These are phyloP conservation scores for Lepilemur ruficaudatus DNA, from an alignment of 2,797 vertebrate species.

Conservation along the genomic window DNA sequence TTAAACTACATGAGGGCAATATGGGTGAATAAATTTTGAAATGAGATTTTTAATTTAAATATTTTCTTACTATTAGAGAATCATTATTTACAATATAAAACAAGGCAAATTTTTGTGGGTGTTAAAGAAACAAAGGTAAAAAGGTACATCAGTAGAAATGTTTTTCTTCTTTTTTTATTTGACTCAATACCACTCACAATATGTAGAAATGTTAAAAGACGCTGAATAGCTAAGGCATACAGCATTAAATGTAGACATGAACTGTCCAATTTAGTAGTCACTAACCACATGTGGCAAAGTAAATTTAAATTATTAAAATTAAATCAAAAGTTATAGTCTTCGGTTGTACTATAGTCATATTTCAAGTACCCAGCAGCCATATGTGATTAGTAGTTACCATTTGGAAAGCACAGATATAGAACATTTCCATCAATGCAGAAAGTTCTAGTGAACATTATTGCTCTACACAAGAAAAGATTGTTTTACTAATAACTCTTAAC, in stretches of 20 bases:
- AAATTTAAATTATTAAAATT: slow-evolving; percentile 11
- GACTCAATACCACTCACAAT: too few relatives aligned
- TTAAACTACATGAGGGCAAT: slow-evolving; percentile 50
- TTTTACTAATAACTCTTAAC: neutral
- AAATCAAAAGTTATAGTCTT: neutral
- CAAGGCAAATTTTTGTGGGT: neutral
- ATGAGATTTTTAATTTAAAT: slow-evolving; percentile 19
- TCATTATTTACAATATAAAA: neutral
- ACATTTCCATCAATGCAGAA: neutral
- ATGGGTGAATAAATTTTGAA: slow-evolving; percentile 44
- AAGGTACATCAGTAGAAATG: neutral
- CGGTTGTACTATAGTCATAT: neutral
- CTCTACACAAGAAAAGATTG: neutral
- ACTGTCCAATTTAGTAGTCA: neutral
- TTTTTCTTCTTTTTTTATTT: neutral
- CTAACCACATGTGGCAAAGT: neutral
- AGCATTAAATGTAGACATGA: neutral
- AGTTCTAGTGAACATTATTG: neutral
- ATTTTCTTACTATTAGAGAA: slow-evolving; percentile 14
- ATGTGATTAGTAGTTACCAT: neutral
- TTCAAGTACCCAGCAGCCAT: neutral
- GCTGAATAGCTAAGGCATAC: neutral
- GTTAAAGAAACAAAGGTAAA: neutral
- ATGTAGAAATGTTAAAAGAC: neutral
- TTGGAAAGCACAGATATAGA: neutral